These are phyloP conservation scores for Oreochromis mossambicus DNA, from an alignment of 2,797 vertebrate species.

Conservation along the genomic window DNA sequence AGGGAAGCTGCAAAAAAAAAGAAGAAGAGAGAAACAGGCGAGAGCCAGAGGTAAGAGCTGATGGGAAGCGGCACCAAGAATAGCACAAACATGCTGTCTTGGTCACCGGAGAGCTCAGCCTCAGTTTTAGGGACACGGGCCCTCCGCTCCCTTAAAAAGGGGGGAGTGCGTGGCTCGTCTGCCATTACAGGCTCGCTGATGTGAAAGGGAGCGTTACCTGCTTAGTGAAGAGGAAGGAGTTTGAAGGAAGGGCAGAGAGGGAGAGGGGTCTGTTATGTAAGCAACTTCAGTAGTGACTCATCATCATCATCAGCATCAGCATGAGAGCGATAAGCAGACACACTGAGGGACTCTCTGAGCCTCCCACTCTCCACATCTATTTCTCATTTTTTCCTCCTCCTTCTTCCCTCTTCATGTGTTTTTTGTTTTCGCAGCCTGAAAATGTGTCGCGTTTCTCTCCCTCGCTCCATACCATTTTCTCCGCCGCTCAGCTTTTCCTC, in stretches of 20 bases:
- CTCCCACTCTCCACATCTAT: constrained; percentile 59
- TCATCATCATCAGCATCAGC: constrained; percentile 56
- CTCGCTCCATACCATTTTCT: background rate
- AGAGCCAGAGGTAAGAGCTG: constrained; percentile 49
- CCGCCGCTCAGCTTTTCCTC: background rate
- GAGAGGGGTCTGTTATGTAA: constrained; percentile 74
- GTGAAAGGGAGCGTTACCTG: constrained; percentile 66
- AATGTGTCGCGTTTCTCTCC: background rate
- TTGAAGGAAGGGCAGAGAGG: constrained; percentile 63
- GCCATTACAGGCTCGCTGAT: constrained; percentile 63
- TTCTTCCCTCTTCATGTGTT: constrained; percentile 28
- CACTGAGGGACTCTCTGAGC: constrained; percentile 58
- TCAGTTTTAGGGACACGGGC: constrained; percentile 21
- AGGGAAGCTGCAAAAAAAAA: constrained; percentile 23
- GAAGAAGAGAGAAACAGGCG: background rate
- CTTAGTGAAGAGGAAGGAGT: constrained; percentile 75
- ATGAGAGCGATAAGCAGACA: constrained; percentile 64
- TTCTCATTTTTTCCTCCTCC: constrained; percentile 38
- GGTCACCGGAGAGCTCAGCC: constrained; percentile 22
- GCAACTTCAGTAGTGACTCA: constrained; percentile 76
- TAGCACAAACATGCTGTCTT: constrained; percentile 17
- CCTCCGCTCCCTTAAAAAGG: constrained; percentile 26
- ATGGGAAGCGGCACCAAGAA: constrained; percentile 36
- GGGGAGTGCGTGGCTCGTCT: constrained; percentile 26
- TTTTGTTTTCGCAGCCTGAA: constrained; percentile 27